Base-by-base conservation (phyloP, 2,888 invertebrate species). In the Nematopogon swammerdamellus region DNA sequence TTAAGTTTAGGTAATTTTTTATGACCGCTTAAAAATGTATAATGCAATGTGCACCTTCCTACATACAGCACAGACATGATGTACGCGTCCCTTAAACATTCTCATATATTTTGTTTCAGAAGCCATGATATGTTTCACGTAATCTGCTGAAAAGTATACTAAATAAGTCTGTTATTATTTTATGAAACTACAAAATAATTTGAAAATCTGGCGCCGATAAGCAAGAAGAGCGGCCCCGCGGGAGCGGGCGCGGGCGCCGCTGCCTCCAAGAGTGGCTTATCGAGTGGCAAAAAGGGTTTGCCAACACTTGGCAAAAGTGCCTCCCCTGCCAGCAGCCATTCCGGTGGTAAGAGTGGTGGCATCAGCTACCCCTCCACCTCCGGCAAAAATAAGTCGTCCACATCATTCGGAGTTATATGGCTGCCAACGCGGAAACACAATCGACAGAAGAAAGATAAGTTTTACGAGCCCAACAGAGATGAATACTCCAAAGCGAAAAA, bases 381-480 rank as follows among this genome's bases (percentile, higher is more conserved):
- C 1, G 71, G 68, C 53, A 63, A 51, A 50, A 62, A 56, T 18
- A 74, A 72, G 56, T 56, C 64, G 0, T 56, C 63, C 1, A 54
- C 67, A 4, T 63, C 63, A 16, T 69, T 77, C 47, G 72, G 74
- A 2, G 65, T 79, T 48, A 64, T 79, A 56, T 79, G 76, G 77
- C 51, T 79, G 52, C 77, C 77, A 2, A 64, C 64, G 2, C 69
- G 60, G 55, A 70, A 63, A 55, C 61, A 61, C 19, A 68, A 70
- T 53, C 73, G 68, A 30, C 44, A 47, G 52, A 68, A 71, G 50
- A 76, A 72, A 51, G 72, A 76, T 49, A 44, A 57, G 16, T 68
- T 65, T 8, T 72, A 68, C 56, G 68, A 65, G 53, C 58, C 72
- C 1, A 61, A 69, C 36, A 64, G 64, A 49, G 59, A 68, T 47